A percentile compares a stretch with the other conserved stretches of the same genome.
phyloP scores from a whole-genome alignment of 1,140 invertebrate genomes.

The Teleopsis dalmanni region DNA sequence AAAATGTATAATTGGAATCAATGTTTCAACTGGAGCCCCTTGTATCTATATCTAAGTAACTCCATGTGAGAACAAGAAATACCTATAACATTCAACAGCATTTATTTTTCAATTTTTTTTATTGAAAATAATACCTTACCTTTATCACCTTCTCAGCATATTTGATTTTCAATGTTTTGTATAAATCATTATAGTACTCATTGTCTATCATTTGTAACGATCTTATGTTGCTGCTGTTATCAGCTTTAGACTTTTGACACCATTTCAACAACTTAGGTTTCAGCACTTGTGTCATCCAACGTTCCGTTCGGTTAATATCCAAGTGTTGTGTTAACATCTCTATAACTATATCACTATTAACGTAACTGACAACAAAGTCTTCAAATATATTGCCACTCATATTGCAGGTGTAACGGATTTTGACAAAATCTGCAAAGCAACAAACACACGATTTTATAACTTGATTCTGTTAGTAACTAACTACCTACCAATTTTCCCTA shows the following conservation, averaged over 20 bases:
- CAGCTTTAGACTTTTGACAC: slow-evolving; percentile 1
- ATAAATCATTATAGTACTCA: slow-evolving; percentile 64
- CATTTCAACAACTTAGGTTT: slow-evolving; percentile 19
- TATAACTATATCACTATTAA: neutral
- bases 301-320: neutral
- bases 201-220: slow-evolving; percentile 62
- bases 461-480: neutral
- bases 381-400: neutral
- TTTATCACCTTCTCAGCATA: slow-evolving; percentile 67
- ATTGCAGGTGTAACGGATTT: neutral
- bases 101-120: too few relatives aligned
- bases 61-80: too few relatives aligned
- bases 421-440: slow-evolving; percentile 6
- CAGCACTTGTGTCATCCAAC: slow-evolving; percentile 14
- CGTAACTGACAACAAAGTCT: slow-evolving; percentile 4
- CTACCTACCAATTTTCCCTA: slow-evolving; percentile 22
- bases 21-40: too few relatives aligned
- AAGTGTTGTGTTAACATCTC: neutral
- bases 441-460: neutral
- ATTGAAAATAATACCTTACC: slow-evolving; percentile 45
- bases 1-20: too few relatives aligned
- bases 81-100: too few relatives aligned
- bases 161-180: slow-evolving; percentile 69
- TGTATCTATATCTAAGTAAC: too few relatives aligned
- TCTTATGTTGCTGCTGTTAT: slow-evolving; percentile 17